phyloP scores from a whole-genome alignment of 1,140 invertebrate genomes.

The Brachionus sp. region DNA sequence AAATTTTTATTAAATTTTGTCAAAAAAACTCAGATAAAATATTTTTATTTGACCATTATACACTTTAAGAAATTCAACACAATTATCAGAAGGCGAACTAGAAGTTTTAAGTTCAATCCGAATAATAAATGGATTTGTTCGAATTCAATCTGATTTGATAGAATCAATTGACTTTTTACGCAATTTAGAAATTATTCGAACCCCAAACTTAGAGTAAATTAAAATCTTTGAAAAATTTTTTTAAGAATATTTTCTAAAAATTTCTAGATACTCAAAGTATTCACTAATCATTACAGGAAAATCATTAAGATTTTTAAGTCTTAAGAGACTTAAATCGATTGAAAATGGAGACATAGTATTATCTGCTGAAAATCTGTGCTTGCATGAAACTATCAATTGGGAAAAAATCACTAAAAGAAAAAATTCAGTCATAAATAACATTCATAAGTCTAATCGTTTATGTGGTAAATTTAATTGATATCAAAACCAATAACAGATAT shows the following conservation, averaged over 20 bases:
- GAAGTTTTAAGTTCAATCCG: constrained; percentile 22
- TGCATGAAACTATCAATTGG: constrained; percentile 35
- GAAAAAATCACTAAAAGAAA: not conserved
- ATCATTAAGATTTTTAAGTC: not conserved
- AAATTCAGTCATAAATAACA: not conserved
- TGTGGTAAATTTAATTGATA: not conserved
- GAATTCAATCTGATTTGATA: constrained; percentile 3
- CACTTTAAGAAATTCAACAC: not conserved
- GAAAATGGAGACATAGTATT: constrained; percentile 20
- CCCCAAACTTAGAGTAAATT: not conserved
- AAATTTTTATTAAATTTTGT: not conserved
- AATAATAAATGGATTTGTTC: constrained; percentile 28
- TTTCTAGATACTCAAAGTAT: constrained; percentile 13
- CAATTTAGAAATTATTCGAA: constrained; percentile 9
- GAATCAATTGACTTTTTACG: not conserved
- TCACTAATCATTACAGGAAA: not conserved
- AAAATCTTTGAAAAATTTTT: not conserved
- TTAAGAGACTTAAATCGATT: not conserved
- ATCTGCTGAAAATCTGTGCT: not conserved
- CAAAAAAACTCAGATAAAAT: no score
- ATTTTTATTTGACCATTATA: not conserved
- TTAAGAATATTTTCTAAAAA: not conserved
- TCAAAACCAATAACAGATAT: no score
- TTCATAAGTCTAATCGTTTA: not conserved
- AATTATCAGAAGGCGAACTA: not conserved